Evolutionary conservation across 2,113 vertebrate genomes (phyloP).

Genomic region (Mobula birostris): DNA sequence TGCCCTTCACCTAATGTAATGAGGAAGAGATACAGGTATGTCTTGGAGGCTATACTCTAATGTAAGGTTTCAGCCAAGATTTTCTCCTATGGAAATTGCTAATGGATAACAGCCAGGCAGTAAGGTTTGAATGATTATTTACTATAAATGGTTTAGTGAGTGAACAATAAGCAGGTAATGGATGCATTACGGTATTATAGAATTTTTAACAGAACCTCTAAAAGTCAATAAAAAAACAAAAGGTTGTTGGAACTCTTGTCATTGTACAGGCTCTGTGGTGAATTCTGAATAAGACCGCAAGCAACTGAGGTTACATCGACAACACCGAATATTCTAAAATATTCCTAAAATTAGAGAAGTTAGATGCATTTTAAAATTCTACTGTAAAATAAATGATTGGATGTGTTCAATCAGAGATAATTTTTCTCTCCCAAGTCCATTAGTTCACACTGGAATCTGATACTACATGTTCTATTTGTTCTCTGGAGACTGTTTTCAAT

Average conservation of each 20-base stretch:
- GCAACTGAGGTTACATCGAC: not conserved
- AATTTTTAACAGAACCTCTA: constrained; percentile 2
- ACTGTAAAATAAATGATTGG: not conserved
- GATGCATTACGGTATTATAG: not conserved
- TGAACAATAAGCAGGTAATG: not conserved
- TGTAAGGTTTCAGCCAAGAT: not conserved
- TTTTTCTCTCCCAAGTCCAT: too few relatives aligned
- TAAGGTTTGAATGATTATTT: not conserved
- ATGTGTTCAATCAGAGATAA: not conserved
- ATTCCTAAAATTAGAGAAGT: not conserved
- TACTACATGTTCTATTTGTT: not conserved
- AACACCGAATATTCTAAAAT: not conserved
- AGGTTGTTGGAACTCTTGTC: not conserved
- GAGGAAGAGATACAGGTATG: not conserved
- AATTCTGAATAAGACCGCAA: not conserved
- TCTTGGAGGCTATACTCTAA: not conserved
- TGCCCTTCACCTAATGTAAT: not conserved
- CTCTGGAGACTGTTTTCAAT: not conserved
- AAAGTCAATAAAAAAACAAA: not conserved
- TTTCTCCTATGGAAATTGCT: not conserved
- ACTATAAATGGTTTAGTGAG: not conserved
- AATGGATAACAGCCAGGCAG: not conserved
- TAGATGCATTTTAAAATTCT: not conserved
- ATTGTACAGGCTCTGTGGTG: not conserved
- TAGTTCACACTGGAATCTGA: not conserved